Conservation (phyloP, 2,113 vertebrate species). For the Megalops atlanticus region DNA sequence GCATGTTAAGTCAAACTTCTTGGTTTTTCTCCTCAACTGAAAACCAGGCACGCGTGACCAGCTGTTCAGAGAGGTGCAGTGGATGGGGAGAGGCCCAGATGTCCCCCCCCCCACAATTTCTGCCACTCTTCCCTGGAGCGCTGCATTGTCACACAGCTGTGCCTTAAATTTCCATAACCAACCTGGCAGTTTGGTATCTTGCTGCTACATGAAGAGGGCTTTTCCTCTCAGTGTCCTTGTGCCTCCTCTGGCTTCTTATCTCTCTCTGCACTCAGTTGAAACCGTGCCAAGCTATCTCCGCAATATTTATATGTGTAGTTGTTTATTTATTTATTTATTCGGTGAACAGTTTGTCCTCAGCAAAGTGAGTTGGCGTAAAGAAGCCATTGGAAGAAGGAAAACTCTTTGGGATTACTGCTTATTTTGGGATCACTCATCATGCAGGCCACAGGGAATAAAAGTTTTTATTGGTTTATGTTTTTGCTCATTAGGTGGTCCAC, state of each 20-base stretch:
- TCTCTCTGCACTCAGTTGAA: slow-evolving; percentile 27
- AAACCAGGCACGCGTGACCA: too few species aligned
- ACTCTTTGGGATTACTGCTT: too few species aligned
- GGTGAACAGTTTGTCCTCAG: slow-evolving; percentile 39
- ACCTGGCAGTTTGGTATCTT: slow-evolving; percentile 22
- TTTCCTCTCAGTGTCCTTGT: slow-evolving; percentile 41
- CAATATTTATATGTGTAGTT: too few species aligned
- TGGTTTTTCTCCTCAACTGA: too few species aligned
- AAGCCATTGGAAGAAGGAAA: slow-evolving; percentile 19
- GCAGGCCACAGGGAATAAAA: too few species aligned
- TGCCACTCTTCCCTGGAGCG: neutral
- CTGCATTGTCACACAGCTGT: neutral
- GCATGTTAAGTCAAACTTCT: too few species aligned
- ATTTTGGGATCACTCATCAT: too few species aligned
- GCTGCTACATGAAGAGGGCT: slow-evolving; percentile 20
- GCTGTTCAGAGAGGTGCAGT: too few species aligned
- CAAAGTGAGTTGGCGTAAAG: too few species aligned
- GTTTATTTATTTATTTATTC: slow-evolving; percentile 47
- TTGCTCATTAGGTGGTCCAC: neutral
- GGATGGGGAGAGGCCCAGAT: too few species aligned
- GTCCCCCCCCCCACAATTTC: too few species aligned
- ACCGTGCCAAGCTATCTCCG: neutral
- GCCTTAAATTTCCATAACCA: slow-evolving; percentile 28
- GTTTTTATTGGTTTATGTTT: too few species aligned
- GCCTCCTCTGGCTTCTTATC: slow-evolving; percentile 35